A percentile compares a stretch with the other conserved stretches of the same genome.
phyloP scores from a whole-genome alignment of 2,888 invertebrate species.

The Orthosia cruda region DNA sequence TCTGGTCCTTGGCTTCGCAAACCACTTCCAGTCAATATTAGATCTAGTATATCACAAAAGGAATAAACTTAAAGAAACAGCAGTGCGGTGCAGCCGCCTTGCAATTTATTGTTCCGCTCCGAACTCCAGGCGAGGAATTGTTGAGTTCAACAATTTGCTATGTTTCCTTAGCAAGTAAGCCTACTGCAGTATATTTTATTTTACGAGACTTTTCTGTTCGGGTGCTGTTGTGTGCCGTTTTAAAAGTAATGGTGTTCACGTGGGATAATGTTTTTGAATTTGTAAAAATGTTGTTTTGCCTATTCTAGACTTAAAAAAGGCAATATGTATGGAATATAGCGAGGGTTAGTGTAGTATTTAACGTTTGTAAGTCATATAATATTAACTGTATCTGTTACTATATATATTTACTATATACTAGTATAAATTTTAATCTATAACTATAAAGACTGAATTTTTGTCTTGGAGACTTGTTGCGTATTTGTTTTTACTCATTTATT shows the following conservation, averaged over 20 bases:
- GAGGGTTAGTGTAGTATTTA: no score
- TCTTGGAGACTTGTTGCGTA: no score
- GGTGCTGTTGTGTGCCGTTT: slow-evolving; percentile 8
- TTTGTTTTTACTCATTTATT: no score
- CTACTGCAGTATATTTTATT: slow-evolving; percentile 52
- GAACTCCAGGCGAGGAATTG: slow-evolving; percentile 65
- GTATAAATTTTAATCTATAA: no score
- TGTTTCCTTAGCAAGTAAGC: slow-evolving; percentile 53
- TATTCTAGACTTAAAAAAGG: not conserved
- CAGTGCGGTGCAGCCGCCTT: slow-evolving; percentile 66
- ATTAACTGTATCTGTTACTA: no score
- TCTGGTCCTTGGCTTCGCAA: slow-evolving; percentile 24
- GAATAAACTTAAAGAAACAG: slow-evolving; percentile 69
- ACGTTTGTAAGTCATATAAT: no score
- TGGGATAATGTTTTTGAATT: not conserved
- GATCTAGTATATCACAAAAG: slow-evolving; percentile 64
- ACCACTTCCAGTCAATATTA: slow-evolving; percentile 62
- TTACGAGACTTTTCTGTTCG: slow-evolving; percentile 23
- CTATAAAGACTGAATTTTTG: no score
- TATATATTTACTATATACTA: no score
- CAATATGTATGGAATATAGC: not conserved
- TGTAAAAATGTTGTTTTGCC: not conserved
- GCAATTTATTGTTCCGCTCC: slow-evolving; percentile 72
- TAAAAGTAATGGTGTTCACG: slow-evolving; percentile 7
- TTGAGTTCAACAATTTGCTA: slow-evolving; percentile 62